Percentiles rank a stretch among this genome's conserved stretches.
phyloP scores from a whole-genome alignment of 1,140 invertebrate genomes.

The Magallana ariakensis region DNA sequence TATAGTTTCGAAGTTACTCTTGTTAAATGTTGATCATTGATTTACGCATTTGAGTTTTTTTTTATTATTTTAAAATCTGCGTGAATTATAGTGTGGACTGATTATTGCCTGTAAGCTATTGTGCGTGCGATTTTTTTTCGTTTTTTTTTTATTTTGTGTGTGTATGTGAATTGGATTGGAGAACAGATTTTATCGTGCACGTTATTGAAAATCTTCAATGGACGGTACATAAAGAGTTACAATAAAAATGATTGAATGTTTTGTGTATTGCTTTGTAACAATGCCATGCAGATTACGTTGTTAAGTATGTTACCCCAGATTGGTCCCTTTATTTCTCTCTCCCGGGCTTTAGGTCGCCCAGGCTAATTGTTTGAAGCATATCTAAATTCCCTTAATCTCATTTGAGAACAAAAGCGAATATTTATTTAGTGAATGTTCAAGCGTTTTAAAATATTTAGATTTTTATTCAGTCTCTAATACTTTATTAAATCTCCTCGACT shows the following conservation, averaged over 20 bases:
- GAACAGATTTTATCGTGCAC: too few species aligned
- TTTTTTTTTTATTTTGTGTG: too few species aligned
- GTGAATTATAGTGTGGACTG: too few species aligned
- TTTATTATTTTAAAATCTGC: too few species aligned
- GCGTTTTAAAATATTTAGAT: conserved; percentile 19
- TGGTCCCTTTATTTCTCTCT: neutral
- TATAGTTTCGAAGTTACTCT: too few species aligned
- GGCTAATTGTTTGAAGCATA: conserved; percentile 18
- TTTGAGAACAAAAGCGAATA: conserved; percentile 14
- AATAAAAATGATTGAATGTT: neutral
- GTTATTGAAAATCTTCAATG: too few species aligned
- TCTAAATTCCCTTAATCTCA: conserved; percentile 28
- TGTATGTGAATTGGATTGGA: too few species aligned
- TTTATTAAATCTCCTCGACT: conserved; percentile 26
- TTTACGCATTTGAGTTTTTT: too few species aligned
- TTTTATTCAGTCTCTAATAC: conserved; percentile 13
- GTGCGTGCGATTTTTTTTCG: too few species aligned
- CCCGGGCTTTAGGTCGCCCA: neutral
- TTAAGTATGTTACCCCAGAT: neutral
- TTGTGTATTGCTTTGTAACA: conserved; percentile 21
- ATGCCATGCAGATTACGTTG: neutral
- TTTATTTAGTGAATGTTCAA: conserved; percentile 39
- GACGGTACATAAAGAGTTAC: too few species aligned
- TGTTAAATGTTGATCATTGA: too few species aligned
- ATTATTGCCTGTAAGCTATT: too few species aligned